These are phyloP conservation scores for Trididemnum clinides DNA, from an alignment of 23 tunicate species.

Conservation along the genomic window DNA sequence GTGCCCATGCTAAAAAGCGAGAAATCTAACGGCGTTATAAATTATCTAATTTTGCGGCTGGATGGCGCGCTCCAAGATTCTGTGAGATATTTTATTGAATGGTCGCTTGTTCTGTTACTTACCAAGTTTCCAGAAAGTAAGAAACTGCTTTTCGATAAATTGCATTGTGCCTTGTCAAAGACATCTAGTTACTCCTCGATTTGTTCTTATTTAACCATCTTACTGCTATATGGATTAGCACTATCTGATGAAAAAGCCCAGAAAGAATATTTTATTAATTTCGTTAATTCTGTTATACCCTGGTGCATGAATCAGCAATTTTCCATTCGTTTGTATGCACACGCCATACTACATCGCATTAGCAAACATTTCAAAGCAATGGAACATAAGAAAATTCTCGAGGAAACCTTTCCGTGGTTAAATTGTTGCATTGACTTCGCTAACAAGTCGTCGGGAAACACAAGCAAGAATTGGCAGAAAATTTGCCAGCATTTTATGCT, in stretches of 20 bases:
- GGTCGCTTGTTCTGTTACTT: slow-evolving; percentile 45
- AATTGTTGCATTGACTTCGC: slow-evolving; percentile 59
- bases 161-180: neutral
- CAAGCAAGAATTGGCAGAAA: slow-evolving; percentile 70
- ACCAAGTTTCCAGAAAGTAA: slow-evolving; percentile 36
- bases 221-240: neutral
- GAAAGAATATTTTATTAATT: slow-evolving; percentile 40
- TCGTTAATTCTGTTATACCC: slow-evolving; percentile 48
- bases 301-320: slow-evolving; percentile 98
- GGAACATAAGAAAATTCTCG: no score
- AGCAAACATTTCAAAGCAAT: slow-evolving; percentile 1
- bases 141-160: neutral
- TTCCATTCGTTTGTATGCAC: slow-evolving; percentile 66
- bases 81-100: slow-evolving; percentile 62
- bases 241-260: neutral
- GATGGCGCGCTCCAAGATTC: slow-evolving; percentile 52
- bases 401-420: slow-evolving; percentile 10
- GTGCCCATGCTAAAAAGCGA: slow-evolving; percentile 11
- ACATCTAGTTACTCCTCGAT: neutral
- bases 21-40: neutral
- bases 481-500: slow-evolving; percentile 72
- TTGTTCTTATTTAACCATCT: neutral
- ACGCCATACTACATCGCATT: slow-evolving; percentile 56
- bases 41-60: neutral
- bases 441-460: slow-evolving; percentile 78